Conservation (phyloP, 2,113 vertebrate species). For the Hypanus sabinus region DNA sequence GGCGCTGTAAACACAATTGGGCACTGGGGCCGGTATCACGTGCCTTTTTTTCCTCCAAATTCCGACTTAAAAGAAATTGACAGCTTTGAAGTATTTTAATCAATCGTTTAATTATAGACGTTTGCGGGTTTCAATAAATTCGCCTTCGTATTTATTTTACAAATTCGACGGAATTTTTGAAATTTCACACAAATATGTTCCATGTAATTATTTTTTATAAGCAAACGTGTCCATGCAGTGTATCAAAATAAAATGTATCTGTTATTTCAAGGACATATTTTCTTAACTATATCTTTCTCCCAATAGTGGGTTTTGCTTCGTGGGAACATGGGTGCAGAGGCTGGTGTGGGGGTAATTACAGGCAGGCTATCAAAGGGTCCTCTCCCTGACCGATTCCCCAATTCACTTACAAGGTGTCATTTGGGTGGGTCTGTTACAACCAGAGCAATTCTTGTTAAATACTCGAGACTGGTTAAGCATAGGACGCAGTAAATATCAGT, state of each 20-base stretch:
- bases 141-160: neutral
- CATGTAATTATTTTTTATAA: neutral
- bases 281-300: neutral
- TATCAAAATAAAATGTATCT: neutral
- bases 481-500: neutral
- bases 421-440: neutral
- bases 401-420: neutral
- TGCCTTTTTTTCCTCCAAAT: neutral
- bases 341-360: neutral
- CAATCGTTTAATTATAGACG: neutral
- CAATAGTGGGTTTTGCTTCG: neutral
- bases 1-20: constrained; percentile 14
- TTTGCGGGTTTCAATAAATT: neutral
- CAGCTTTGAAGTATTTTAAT: neutral
- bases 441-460: neutral
- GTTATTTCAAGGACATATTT: neutral
- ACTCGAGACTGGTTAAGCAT: neutral
- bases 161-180: neutral
- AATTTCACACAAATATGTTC: neutral
- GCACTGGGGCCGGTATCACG: neutral
- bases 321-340: neutral
- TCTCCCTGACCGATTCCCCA: neutral
- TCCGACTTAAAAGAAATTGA: neutral
- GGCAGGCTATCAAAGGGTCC: neutral
- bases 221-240: neutral